These are phyloP conservation scores for Apodemus speciosus DNA, from an alignment of 2,113 vertebrate genomes.

Conservation along the genomic window DNA sequence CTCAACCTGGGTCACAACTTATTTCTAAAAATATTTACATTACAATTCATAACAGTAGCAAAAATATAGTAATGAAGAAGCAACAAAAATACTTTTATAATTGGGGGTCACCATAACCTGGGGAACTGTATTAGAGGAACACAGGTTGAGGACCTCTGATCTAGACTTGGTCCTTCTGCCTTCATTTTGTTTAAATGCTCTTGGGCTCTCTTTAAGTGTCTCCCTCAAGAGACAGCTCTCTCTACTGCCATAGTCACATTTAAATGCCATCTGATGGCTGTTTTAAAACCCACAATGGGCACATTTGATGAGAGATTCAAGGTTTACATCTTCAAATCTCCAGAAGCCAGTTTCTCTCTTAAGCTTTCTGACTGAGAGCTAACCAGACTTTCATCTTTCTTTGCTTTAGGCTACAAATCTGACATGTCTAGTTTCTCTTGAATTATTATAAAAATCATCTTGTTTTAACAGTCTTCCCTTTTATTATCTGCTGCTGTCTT, in stretches of 20 bases:
- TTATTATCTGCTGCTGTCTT: not conserved
- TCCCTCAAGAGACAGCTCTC: not conserved
- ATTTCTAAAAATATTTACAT: not conserved
- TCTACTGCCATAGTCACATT: not conserved
- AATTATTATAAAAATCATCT: not conserved
- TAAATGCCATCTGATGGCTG: not conserved
- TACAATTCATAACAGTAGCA: not conserved
- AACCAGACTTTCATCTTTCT: not conserved
- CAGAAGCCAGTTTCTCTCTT: not conserved
- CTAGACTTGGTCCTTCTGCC: not conserved
- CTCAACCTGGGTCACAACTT: not conserved
- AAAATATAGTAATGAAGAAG: not conserved
- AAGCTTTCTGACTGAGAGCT: not conserved
- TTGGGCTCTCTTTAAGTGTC: not conserved
- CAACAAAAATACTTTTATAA: not conserved
- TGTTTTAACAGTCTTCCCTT: not conserved
- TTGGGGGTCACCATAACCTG: no score
- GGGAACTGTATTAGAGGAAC: not conserved
- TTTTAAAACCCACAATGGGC: not conserved
- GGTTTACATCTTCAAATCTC: not conserved
- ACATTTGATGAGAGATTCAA: not conserved
- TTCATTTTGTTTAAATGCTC: not conserved
- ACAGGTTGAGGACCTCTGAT: not conserved
- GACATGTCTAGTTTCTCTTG: not conserved
- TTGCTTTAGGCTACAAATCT: not conserved